A percentile compares a stretch with the other conserved stretches of the same genome.
Evolutionary conservation across 2,113 vertebrate species (phyloP).

Genomic region (Dascyllus trimaculatus): DNA sequence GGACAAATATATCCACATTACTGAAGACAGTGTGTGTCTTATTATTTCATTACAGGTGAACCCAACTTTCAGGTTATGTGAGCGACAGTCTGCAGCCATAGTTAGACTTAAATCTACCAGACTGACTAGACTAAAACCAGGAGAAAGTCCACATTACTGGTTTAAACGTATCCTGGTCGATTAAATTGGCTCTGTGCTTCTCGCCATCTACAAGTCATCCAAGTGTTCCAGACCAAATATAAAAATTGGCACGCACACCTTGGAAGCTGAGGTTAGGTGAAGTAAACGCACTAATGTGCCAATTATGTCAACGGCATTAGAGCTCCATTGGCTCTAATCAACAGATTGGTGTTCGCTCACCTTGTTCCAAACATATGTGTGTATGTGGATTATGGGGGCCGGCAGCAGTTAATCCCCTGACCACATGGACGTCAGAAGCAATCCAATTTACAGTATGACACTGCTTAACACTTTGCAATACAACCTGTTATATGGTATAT

Average conservation of each 20-base stretch:
- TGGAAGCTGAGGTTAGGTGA: slow-evolving; percentile 55
- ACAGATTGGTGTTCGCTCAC: slow-evolving; percentile 52
- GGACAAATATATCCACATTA: slow-evolving; percentile 36
- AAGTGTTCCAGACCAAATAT: slow-evolving; percentile 50
- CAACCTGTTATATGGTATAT: slow-evolving; percentile 34
- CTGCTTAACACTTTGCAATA: slow-evolving; percentile 49
- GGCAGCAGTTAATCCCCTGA: slow-evolving; percentile 59
- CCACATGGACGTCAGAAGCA: slow-evolving; percentile 73
- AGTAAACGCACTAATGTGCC: slow-evolving; percentile 67
- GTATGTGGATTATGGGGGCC: slow-evolving; percentile 66
- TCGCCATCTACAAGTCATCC: slow-evolving; percentile 18
- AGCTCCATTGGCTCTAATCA: slow-evolving; percentile 54
- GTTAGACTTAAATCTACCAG: neutral
- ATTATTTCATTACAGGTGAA: slow-evolving; percentile 23
- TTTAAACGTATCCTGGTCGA: slow-evolving; percentile 48
- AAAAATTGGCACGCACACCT: slow-evolving; percentile 41
- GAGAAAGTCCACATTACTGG: slow-evolving; percentile 52
- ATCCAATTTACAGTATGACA: slow-evolving; percentile 74
- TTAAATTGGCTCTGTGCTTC: slow-evolving; percentile 43
- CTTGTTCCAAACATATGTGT: slow-evolving; percentile 49
- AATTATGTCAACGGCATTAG: slow-evolving; percentile 67
- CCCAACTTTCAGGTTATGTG: slow-evolving; percentile 8
- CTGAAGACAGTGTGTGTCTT: slow-evolving; percentile 1
- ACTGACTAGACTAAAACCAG: slow-evolving; percentile 11
- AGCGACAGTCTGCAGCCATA: slow-evolving; percentile 21